Conservation (phyloP, 2,113 vertebrate genomes). For the Erythrocebus patas region DNA sequence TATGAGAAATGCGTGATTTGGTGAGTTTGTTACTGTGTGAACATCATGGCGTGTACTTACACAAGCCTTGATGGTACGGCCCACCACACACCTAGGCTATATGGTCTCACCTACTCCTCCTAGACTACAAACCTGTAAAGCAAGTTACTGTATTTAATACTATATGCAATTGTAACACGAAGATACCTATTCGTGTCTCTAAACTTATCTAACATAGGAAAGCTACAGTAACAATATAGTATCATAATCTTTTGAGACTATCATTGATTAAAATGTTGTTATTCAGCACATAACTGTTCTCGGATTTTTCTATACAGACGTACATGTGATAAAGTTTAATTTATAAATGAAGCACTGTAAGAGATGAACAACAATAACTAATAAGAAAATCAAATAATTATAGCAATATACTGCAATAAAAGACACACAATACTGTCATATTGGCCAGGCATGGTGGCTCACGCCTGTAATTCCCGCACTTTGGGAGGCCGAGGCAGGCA, state of each 20-base stretch:
- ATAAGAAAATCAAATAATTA: not conserved
- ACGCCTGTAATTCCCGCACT: no score
- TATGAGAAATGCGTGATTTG: not conserved
- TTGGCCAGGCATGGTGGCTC: not conserved
- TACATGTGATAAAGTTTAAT: not conserved
- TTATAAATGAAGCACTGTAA: not conserved
- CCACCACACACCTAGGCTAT: not conserved
- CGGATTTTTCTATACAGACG: not conserved
- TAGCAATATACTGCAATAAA: not conserved
- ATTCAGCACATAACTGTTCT: not conserved
- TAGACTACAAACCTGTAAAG: not conserved
- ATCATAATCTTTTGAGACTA: not conserved
- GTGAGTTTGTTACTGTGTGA: not conserved
- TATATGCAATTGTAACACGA: not conserved
- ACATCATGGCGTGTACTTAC: not conserved
- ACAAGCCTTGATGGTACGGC: not conserved
- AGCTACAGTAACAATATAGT: not conserved
- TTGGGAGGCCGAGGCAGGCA: no score
- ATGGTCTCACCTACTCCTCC: not conserved
- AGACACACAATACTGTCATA: not conserved
- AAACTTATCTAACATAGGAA: not conserved
- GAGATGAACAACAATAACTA: not conserved
- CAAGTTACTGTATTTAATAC: not conserved
- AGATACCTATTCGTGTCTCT: not conserved
- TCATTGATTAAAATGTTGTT: not conserved